These are phyloP conservation scores for Latheticus oryzae DNA, from an alignment of 2,888 invertebrate species.

Conservation along the genomic window DNA sequence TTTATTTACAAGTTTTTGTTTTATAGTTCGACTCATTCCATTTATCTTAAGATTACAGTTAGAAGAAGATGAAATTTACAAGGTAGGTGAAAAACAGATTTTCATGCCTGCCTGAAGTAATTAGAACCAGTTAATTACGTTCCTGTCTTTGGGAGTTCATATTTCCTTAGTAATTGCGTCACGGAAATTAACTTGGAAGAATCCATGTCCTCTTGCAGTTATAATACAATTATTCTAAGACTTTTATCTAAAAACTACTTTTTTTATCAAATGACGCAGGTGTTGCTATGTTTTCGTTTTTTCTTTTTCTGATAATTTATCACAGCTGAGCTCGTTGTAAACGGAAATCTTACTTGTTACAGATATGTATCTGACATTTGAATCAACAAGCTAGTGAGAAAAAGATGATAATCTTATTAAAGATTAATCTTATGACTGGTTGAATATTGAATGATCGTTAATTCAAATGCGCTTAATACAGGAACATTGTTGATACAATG, in stretches of 20 bases:
- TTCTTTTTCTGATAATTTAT: too few species aligned
- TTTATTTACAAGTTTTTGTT: constrained; percentile 3
- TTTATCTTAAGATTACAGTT: not conserved
- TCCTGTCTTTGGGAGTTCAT: constrained; percentile 26
- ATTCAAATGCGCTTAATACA: constrained; percentile 8
- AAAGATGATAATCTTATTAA: not conserved
- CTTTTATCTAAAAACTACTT: too few species aligned
- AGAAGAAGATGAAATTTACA: constrained; percentile 1
- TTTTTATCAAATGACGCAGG: too few species aligned
- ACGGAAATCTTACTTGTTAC: too few species aligned
- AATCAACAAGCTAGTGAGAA: too few species aligned
- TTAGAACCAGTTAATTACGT: constrained; percentile 27
- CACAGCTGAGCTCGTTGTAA: too few species aligned
- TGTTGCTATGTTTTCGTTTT: too few species aligned
- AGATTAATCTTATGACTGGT: constrained; percentile 6
- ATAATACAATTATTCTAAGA: too few species aligned
- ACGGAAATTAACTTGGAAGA: constrained; percentile 13
- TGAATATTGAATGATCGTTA: constrained; percentile 12
- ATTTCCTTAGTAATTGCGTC: constrained; percentile 24
- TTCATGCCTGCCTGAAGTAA: constrained; percentile 26
- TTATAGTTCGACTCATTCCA: constrained; percentile 4
- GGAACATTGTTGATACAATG: constrained; percentile 7
- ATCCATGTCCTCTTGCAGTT: too few species aligned
- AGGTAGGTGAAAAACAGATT: constrained; percentile 13
- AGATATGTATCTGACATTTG: too few species aligned